Conservation (phyloP, 2,113 vertebrate genomes). For the Misgurnus anguillicaudatus region DNA sequence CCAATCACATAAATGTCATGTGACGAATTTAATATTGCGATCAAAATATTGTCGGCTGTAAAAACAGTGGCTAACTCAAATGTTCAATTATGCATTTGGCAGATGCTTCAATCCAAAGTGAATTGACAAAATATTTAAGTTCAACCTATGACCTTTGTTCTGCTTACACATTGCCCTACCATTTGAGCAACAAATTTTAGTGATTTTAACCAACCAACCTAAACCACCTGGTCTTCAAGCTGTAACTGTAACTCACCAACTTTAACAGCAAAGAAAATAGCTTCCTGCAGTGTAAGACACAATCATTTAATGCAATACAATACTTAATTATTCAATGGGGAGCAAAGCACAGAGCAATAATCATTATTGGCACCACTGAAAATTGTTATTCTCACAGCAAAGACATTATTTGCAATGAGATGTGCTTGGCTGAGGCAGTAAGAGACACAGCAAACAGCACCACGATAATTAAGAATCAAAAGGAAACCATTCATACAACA, state of each 20-base stretch:
- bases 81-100: too few relatives aligned
- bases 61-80: too few relatives aligned
- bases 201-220: not conserved
- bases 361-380: constrained; percentile 12
- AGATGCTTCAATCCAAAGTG: too few relatives aligned
- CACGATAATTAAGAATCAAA: constrained; percentile 42
- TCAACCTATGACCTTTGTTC: too few relatives aligned
- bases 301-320: constrained; percentile 9
- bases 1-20: not conserved
- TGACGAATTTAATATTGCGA: too few relatives aligned
- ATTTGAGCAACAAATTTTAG: too few relatives aligned
- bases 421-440: constrained; percentile 21
- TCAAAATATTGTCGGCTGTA: too few relatives aligned
- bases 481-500: constrained; percentile 36
- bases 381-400: not conserved
- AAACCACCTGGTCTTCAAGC: not conserved
- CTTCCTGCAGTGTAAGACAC: too few relatives aligned
- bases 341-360: not conserved
- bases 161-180: too few relatives aligned
- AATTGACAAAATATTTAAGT: too few relatives aligned
- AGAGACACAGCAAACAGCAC: constrained; percentile 31
- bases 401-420: constrained; percentile 27
- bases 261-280: too few relatives aligned
- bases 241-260: not conserved
- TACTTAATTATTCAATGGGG: not conserved